Percentiles rank a stretch among this genome's conserved stretches.
phyloP scores from a whole-genome alignment of 2,113 vertebrate genomes.

The Vicugna pacos region DNA sequence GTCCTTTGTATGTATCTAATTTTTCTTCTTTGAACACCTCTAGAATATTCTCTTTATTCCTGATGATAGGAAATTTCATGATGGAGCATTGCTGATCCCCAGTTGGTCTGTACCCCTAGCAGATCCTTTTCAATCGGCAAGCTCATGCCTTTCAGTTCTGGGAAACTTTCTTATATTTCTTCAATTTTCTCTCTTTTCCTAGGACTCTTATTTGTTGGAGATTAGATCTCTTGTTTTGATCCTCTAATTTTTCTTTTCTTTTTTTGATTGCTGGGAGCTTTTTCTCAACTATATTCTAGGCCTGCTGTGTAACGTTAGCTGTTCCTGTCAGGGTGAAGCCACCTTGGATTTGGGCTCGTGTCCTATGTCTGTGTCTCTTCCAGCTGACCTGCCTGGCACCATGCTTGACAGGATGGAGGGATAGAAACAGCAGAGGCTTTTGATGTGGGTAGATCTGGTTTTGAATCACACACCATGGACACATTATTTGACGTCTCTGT shows the following conservation, averaged over 20 bases:
- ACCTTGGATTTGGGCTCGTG: neutral
- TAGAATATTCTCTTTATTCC: neutral
- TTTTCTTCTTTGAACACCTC: slow-evolving; percentile 25
- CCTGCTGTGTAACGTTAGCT: neutral
- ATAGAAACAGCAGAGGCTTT: neutral
- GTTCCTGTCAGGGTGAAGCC: neutral
- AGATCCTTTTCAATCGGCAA: neutral
- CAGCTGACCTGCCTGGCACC: neutral
- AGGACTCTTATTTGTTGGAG: neutral
- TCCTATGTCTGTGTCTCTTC: neutral
- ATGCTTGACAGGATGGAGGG: neutral
- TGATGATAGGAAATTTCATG: neutral
- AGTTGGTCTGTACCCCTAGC: neutral
- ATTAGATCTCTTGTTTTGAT: slow-evolving; percentile 21
- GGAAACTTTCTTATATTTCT: neutral
- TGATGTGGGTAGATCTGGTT: neutral
- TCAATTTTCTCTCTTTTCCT: neutral
- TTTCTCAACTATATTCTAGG: neutral
- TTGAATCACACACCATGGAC: neutral
- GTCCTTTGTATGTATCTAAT: neutral
- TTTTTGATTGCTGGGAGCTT: neutral
- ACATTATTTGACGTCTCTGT: slow-evolving; percentile 31
- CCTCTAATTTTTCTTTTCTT: neutral
- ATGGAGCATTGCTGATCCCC: neutral
- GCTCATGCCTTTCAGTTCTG: neutral